phyloP scores from a whole-genome alignment of 2,113 vertebrate genomes.

The Phylloscopus trochilus region DNA sequence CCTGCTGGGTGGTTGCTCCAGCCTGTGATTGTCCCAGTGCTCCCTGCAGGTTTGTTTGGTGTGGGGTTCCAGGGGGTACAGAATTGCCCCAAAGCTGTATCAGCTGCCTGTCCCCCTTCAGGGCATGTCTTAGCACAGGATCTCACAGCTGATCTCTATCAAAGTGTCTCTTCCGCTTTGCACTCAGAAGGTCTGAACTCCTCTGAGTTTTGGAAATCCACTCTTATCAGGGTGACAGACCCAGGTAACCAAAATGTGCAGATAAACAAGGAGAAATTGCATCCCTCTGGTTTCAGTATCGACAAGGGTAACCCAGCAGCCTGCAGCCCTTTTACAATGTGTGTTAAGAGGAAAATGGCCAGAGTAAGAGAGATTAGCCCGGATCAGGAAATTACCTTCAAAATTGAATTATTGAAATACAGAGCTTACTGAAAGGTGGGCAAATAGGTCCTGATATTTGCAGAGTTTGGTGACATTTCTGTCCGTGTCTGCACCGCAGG shows the following conservation, averaged over 20 bases:
- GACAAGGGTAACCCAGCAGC: not conserved
- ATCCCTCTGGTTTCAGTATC: not conserved
- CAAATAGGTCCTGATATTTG: conserved; percentile 5
- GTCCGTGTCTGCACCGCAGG: not conserved
- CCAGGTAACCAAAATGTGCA: not conserved
- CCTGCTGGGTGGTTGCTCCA: not conserved
- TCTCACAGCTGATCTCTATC: not conserved
- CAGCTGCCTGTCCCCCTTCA: not conserved
- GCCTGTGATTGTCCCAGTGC: not conserved
- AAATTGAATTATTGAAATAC: conserved; percentile 26
- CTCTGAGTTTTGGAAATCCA: not conserved
- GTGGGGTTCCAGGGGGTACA: not conserved
- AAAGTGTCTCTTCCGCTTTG: not conserved
- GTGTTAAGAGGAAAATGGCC: not conserved
- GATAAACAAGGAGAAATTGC: not conserved
- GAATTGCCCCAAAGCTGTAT: not conserved
- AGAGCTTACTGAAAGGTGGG: conserved; percentile 13
- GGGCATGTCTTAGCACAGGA: not conserved
- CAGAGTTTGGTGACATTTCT: conserved; percentile 18
- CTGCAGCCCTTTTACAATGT: not conserved
- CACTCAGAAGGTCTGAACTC: not conserved
- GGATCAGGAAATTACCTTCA: conserved; percentile 45
- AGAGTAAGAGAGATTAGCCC: not conserved
- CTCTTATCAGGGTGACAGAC: not conserved
- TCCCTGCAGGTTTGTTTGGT: not conserved